Conservation (phyloP, 2,113 vertebrate species). For the Nycticebus coucang region DNA sequence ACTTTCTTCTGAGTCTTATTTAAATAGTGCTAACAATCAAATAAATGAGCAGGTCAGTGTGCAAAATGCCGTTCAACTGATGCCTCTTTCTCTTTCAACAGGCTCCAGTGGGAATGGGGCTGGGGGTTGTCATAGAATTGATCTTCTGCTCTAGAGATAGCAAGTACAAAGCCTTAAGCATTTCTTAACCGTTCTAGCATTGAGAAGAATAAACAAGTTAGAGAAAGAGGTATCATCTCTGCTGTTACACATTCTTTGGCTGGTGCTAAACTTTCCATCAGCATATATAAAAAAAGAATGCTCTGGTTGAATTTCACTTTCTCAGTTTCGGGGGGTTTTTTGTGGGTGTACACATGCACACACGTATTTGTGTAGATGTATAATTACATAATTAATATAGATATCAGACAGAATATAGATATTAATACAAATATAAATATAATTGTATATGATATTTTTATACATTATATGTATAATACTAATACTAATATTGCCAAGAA, state of each 20-base stretch:
- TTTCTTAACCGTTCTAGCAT: not conserved
- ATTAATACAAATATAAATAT: not conserved
- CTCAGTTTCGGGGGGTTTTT: not conserved
- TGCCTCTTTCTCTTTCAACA: slow-evolving; percentile 11
- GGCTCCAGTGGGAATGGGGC: not conserved
- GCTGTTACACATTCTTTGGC: not conserved
- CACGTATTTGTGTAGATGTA: not conserved
- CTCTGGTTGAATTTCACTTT: not conserved
- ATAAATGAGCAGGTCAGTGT: not conserved
- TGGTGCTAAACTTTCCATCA: not conserved
- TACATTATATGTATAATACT: not conserved
- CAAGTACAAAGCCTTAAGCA: slow-evolving; percentile 42
- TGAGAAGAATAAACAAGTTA: slow-evolving; percentile 50
- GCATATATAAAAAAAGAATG: not conserved
- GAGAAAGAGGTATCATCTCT: slow-evolving; percentile 21
- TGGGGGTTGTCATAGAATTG: not conserved
- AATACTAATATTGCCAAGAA: not conserved
- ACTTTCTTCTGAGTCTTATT: slow-evolving; percentile 24
- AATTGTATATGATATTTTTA: not conserved
- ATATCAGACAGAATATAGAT: too few species aligned
- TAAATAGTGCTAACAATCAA: not conserved
- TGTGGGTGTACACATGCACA: not conserved
- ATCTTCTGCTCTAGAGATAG: slow-evolving; percentile 45
- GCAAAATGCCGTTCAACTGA: not conserved
- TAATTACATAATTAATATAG: not conserved